phyloP scores from a whole-genome alignment of 1,140 invertebrate species.

The Calephelis nemesis region DNA sequence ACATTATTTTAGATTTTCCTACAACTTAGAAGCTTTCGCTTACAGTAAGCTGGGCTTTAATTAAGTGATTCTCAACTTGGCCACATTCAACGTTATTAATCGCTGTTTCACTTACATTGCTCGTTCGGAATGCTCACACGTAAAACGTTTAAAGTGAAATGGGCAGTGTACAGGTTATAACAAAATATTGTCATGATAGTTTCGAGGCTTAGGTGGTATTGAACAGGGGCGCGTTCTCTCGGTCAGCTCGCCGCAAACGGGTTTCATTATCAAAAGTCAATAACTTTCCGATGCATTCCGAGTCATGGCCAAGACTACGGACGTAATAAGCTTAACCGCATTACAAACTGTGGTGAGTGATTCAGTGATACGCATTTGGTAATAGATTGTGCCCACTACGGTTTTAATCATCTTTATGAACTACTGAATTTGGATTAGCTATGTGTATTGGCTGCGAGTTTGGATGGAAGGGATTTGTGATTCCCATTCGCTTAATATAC shows the following conservation, averaged over 20 bases:
- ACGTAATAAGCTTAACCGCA: slow-evolving; percentile 53
- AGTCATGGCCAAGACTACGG: slow-evolving; percentile 66
- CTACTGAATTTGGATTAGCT: no score
- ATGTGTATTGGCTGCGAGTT: no score
- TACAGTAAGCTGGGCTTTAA: slow-evolving; percentile 44
- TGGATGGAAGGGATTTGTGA: no score
- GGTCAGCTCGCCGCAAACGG: slow-evolving; percentile 71
- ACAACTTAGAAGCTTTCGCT: slow-evolving; percentile 43
- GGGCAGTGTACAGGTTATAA: slow-evolving; percentile 47
- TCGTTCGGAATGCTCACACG: slow-evolving; percentile 25
- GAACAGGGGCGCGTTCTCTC: slow-evolving; percentile 68
- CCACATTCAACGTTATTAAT: slow-evolving; percentile 11
- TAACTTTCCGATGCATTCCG: slow-evolving; percentile 75
- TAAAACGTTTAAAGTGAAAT: slow-evolving; percentile 26
- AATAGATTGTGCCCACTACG: background rate
- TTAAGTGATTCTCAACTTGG: slow-evolving; percentile 20
- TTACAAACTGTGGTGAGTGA: slow-evolving; percentile 30
- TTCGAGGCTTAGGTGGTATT: slow-evolving; percentile 57
- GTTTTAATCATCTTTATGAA: background rate
- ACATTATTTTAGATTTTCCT: slow-evolving; percentile 29
- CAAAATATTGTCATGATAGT: slow-evolving; percentile 34
- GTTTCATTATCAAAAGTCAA: slow-evolving; percentile 80
- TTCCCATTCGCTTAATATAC: no score
- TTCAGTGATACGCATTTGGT: slow-evolving; percentile 17
- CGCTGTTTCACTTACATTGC: slow-evolving; percentile 42